Base-by-base conservation (phyloP, 1,140 invertebrate genomes). In the Ptiloglossa arizonensis region DNA sequence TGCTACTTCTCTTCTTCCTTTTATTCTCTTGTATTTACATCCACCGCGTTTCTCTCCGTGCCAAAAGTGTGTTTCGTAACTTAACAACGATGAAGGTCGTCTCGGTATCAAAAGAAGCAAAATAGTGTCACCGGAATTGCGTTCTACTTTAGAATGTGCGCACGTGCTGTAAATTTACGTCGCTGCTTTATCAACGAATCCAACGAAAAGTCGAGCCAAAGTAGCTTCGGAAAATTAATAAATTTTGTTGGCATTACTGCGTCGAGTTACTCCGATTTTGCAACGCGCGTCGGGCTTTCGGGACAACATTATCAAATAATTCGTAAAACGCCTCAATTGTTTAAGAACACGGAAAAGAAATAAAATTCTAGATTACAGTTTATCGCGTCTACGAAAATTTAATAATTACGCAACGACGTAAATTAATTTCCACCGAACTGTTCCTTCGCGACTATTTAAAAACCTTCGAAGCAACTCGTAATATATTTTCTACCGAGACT, bases 61-160 rank as follows among this genome's bases (percentile, higher is more conserved):
- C 56, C 56, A 59, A 32, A 29, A 59, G 27, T 9, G 13, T 59
- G 4, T 32, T 59, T 59, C 56, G 56, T 9, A 59, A 59, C 9
- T 59, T 15, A 32, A 59, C 27, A 17, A 11, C 27, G 56, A n/a
- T n/a, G n/a, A 59, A 59, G 56, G 56, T 59, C 56, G 27, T 59
- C 15, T 5, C 13, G 48, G n/a, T 22, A 22, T 52, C 19, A 52
- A 22, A 59, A 59, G 56, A 32, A 59, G 56, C 27, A 59, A 19
- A 52, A 22, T 8, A 22, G 48, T 22, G 19, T 9, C 8, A 5
- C 44, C 13, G 44, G 17, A 46, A 52, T 8, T 52, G 48, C n/a
- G 48, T 22, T 52, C n/a, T 15, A 52, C n/a, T 52, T 52, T 22
- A 4, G 17, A 19, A 48, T 48, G 15, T 48, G 19, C 22, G 17